Percentiles rank a stretch among this genome's conserved stretches.
phyloP scores from a whole-genome alignment of 2,888 invertebrate genomes.

The Mythimna impura region DNA sequence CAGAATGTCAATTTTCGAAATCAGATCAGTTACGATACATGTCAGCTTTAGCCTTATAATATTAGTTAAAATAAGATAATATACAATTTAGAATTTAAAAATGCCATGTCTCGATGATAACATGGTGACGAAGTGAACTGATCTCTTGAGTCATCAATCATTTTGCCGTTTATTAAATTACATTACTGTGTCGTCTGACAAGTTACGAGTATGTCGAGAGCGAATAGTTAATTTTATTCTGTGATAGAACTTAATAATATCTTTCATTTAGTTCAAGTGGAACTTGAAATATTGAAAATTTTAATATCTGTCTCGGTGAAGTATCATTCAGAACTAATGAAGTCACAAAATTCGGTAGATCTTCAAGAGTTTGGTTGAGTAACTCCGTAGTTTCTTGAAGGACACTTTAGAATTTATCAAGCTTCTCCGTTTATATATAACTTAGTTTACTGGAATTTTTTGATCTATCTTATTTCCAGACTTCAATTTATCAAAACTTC shows the following conservation, averaged over 20 bases:
- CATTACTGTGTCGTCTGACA: too few relatives aligned
- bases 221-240: background rate
- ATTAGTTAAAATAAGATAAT: too few relatives aligned
- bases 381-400: conserved; percentile 14
- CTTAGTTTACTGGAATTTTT: conserved; percentile 8
- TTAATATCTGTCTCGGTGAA: conserved; percentile 1
- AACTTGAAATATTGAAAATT: background rate
- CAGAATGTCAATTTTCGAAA: too few relatives aligned
- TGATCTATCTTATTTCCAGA: background rate
- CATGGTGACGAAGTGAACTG: too few relatives aligned
- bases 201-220: too few relatives aligned
- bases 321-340: conserved; percentile 14
- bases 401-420: conserved; percentile 21
- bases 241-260: background rate
- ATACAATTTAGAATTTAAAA: too few relatives aligned
- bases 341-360: conserved; percentile 10
- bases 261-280: background rate
- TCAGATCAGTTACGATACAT: too few relatives aligned
- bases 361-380: conserved; percentile 15
- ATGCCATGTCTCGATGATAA: too few relatives aligned
- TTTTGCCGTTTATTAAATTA: too few relatives aligned
- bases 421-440: background rate
- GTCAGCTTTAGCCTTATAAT: too few relatives aligned
- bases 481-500: background rate
- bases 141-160: too few relatives aligned